phyloP scores from a whole-genome alignment of 2,888 invertebrate species.

The Prenolepis imparis region DNA sequence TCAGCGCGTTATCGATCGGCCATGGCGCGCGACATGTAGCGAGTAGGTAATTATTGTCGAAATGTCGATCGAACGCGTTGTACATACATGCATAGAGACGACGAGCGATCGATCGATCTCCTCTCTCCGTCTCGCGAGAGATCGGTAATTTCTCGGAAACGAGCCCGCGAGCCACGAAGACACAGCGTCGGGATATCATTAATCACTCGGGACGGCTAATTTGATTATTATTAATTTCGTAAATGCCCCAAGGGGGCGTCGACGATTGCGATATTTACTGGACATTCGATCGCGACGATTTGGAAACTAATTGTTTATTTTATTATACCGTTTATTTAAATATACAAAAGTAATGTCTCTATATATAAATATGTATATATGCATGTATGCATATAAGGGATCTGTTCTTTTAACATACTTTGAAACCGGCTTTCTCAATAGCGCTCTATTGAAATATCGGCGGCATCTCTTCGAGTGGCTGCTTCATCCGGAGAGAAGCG shows the following conservation, averaged over 20 bases:
- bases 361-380: background rate
- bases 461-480: background rate
- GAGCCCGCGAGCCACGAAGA: conserved; percentile 21
- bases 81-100: background rate
- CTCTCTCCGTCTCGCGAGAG: background rate
- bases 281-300: background rate
- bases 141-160: conserved; percentile 58
- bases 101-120: conserved; percentile 13
- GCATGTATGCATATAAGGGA: background rate
- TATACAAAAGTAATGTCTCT: background rate
- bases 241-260: background rate
- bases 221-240: conserved; percentile 42
- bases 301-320: background rate
- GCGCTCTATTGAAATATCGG: conserved; percentile 34
- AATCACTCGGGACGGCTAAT: conserved; percentile 29
- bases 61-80: conserved; percentile 33
- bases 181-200: conserved; percentile 26
- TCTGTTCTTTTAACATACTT: background rate
- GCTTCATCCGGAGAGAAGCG: conserved; percentile 8
- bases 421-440: background rate
- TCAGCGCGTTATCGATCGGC: conserved; percentile 76
- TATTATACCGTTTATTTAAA: background rate
- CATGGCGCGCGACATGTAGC: conserved; percentile 74
- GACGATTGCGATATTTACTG: background rate
- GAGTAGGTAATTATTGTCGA: conserved; percentile 75